phyloP scores from a whole-genome alignment of 2,888 invertebrate species.

The Zele albiditarsus region DNA sequence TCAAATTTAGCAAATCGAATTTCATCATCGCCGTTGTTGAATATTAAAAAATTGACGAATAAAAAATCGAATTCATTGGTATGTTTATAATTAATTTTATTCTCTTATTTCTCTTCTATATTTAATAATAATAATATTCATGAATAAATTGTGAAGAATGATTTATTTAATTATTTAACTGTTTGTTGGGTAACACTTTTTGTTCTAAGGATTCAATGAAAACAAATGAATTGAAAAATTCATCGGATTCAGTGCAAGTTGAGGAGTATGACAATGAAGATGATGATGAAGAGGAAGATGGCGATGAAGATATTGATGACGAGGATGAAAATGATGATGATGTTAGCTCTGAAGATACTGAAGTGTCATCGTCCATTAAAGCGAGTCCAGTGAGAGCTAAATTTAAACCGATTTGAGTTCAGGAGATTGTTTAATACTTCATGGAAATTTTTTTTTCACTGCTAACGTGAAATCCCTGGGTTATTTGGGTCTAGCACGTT shows the following conservation, averaged over 20 bases:
- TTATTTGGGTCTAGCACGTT: too few relatives aligned
- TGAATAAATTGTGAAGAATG: not conserved
- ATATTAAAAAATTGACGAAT: constrained; percentile 55
- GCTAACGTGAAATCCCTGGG: too few relatives aligned
- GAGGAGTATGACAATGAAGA: constrained; percentile 68
- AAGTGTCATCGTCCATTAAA: constrained; percentile 62
- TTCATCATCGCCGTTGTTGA: constrained; percentile 59
- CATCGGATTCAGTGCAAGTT: constrained; percentile 68
- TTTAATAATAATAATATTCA: too few relatives aligned
- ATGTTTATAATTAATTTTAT: constrained; percentile 23
- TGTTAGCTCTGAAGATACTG: constrained; percentile 10
- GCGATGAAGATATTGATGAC: not conserved
- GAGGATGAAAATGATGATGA: not conserved
- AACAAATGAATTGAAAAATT: constrained; percentile 62
- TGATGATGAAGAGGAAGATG: not conserved
- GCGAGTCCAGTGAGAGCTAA: constrained; percentile 66
- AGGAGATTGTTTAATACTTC: too few relatives aligned
- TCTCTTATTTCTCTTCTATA: not conserved
- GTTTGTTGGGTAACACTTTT: too few relatives aligned
- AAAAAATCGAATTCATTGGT: constrained; percentile 61
- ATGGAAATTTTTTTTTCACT: too few relatives aligned
- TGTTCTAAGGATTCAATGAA: constrained; percentile 63
- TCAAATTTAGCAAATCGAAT: constrained; percentile 67
- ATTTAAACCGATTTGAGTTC: constrained; percentile 62
- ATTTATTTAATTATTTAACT: not conserved